phyloP scores from a whole-genome alignment of 2,888 invertebrate species.

The Cerastoderma edule region DNA sequence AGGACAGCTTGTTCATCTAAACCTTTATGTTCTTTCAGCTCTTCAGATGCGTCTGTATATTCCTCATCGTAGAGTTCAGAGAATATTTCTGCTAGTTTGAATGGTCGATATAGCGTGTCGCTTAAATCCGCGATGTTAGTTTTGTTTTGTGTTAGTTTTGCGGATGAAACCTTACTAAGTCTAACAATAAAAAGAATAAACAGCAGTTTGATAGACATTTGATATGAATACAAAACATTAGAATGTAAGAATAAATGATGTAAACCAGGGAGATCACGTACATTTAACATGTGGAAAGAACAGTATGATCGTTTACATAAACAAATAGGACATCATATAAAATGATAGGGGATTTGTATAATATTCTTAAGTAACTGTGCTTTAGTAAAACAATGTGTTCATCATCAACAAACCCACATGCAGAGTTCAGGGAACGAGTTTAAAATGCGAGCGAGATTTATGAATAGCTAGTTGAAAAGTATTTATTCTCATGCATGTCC shows the following conservation, averaged over 20 bases:
- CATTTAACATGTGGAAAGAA: background rate
- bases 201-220: background rate
- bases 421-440: no score
- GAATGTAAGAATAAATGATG: background rate
- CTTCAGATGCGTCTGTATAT: background rate
- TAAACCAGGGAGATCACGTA: no score
- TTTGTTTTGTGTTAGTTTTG: background rate
- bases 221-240: background rate
- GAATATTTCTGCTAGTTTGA: background rate
- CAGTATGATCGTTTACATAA: background rate
- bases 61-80: constrained; percentile 8
- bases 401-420: no score
- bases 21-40: background rate
- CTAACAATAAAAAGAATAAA: no score
- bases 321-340: no score
- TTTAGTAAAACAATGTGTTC: no score
- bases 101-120: background rate
- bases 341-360: no score
- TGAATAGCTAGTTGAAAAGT: no score
- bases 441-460: no score
- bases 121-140: constrained; percentile 4
- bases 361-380: no score
- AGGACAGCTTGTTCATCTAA: background rate
- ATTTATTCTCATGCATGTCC: no score
- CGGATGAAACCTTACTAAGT: background rate